A percentile compares a stretch with the other conserved stretches of the same genome.
phyloP scores from a whole-genome alignment of 2,113 vertebrate species.

The Thalassarche chlororhynchos region DNA sequence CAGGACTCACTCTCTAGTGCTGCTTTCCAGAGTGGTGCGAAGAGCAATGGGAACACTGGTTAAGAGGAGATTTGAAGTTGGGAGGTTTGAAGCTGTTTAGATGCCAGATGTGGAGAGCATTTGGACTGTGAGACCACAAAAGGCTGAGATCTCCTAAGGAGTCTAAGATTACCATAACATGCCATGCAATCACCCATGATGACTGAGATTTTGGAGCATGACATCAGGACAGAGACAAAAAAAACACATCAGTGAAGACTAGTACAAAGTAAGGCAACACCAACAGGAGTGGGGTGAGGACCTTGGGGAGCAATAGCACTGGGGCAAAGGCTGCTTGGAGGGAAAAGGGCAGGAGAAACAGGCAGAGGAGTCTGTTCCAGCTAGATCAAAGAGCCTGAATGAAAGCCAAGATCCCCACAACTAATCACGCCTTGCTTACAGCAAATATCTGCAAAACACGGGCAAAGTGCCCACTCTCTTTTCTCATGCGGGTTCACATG shows the following conservation, averaged over 20 bases:
- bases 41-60: not conserved
- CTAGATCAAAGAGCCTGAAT: not conserved
- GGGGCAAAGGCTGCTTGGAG: not conserved
- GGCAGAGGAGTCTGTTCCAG: not conserved
- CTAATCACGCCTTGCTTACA: not conserved
- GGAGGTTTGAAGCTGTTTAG: not conserved
- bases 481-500: not conserved
- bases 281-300: not conserved
- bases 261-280: not conserved
- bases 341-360: not conserved
- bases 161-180: not conserved
- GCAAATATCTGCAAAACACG: slow-evolving; percentile 7
- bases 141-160: not conserved
- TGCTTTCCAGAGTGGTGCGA: not conserved
- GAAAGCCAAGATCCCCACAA: not conserved
- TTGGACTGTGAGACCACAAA: not conserved
- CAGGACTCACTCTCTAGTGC: not conserved
- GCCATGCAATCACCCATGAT: not conserved
- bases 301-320: not conserved
- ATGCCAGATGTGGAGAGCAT: not conserved
- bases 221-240: not conserved
- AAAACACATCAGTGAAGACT: not conserved
- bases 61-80: not conserved
- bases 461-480: not conserved
- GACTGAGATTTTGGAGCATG: not conserved